phyloP scores from a whole-genome alignment of 2,888 invertebrate species.

The Leptothorax acervorum region DNA sequence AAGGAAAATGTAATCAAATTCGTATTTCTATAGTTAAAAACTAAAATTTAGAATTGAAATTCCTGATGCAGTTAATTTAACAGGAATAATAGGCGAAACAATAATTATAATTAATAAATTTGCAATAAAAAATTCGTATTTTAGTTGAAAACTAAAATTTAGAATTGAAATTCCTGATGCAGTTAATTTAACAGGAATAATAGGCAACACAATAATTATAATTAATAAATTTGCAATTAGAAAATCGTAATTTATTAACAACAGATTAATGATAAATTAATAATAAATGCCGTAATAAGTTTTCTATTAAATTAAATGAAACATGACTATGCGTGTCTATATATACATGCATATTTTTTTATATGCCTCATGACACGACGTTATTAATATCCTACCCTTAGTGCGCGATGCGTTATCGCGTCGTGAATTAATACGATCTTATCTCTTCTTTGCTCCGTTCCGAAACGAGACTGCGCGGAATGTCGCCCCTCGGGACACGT shows the following conservation, averaged over 20 bases:
- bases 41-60: not conserved
- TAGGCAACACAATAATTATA: not conserved
- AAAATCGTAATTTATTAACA: not conserved
- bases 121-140: not conserved
- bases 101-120: not conserved
- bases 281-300: not conserved
- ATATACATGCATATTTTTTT: not conserved
- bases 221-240: not conserved
- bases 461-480: slow-evolving; percentile 48
- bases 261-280: not conserved
- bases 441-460: slow-evolving; percentile 10
- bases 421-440: slow-evolving; percentile 40
- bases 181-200: not conserved
- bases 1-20: not conserved
- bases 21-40: not conserved
- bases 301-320: not conserved
- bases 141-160: not conserved
- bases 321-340: not conserved
- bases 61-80: not conserved
- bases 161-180: not conserved
- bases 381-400: slow-evolving; percentile 31
- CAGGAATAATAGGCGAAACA: not conserved
- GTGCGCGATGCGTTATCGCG: slow-evolving; percentile 22
- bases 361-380: not conserved
- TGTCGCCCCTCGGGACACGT: slow-evolving; percentile 56